These are phyloP conservation scores for Epiblema foenella DNA, from an alignment of 2,888 invertebrate genomes.

Conservation along the genomic window DNA sequence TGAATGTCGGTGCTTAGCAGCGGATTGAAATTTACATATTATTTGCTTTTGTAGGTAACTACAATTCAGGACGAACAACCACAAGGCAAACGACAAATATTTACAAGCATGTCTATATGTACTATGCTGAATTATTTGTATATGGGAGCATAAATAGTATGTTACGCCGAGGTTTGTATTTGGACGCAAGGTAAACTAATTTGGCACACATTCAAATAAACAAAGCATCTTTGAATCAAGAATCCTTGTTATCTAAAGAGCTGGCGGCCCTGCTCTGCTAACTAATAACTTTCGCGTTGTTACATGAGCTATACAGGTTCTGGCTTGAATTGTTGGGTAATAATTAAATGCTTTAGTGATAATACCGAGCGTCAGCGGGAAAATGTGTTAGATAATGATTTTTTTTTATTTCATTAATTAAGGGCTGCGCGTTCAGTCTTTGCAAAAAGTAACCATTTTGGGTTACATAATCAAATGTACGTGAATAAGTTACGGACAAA, in stretches of 20 bases:
- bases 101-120: constrained; percentile 24
- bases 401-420: neutral
- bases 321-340: constrained; percentile 18
- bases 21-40: constrained; percentile 36
- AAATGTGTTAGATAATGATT: neutral
- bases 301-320: constrained; percentile 12
- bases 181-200: constrained; percentile 64
- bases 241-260: constrained; percentile 57
- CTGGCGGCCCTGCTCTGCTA: constrained; percentile 46
- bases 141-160: constrained; percentile 19
- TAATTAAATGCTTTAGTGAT: constrained; percentile 6
- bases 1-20: neutral
- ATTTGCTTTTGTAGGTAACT: constrained; percentile 28
- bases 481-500: too few species aligned
- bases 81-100: constrained; percentile 23
- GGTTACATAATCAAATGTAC: neutral
- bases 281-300: constrained; percentile 31
- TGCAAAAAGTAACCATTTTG: neutral
- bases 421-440: neutral
- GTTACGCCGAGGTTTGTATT: constrained; percentile 38
- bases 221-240: constrained; percentile 58
- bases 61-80: constrained; percentile 18
- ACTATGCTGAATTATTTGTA: constrained; percentile 19
- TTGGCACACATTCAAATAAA: constrained; percentile 69
- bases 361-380: neutral